phyloP scores from a whole-genome alignment of 2,888 invertebrate species.

The Melipona bicolor region DNA sequence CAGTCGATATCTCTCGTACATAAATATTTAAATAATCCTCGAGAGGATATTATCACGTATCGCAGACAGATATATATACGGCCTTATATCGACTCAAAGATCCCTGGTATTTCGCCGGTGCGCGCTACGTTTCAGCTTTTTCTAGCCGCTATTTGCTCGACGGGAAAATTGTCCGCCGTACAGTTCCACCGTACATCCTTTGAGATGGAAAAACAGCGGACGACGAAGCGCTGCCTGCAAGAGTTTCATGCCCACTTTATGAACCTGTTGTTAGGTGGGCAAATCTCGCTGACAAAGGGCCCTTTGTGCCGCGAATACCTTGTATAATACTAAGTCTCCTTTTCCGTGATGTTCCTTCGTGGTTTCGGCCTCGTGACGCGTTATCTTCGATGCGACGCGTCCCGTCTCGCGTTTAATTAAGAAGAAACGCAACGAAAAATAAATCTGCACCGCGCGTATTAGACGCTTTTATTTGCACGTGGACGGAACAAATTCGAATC shows the following conservation, averaged over 20 bases:
- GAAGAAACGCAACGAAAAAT: background rate
- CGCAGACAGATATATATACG: background rate
- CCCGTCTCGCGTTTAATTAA: constrained; percentile 12
- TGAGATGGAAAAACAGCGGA: constrained; percentile 64
- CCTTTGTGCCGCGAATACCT: constrained; percentile 65
- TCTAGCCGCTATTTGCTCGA: constrained; percentile 38
- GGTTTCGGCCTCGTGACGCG: constrained; percentile 17
- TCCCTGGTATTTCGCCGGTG: constrained; percentile 5
- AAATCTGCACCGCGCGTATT: background rate
- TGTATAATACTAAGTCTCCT: constrained; percentile 52
- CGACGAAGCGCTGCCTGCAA: constrained; percentile 53
- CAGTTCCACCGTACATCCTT: constrained; percentile 63
- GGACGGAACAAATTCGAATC: too few species aligned
- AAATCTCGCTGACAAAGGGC: constrained; percentile 63
- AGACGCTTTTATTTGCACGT: background rate
- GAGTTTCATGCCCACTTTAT: constrained; percentile 68
- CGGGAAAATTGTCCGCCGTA: constrained; percentile 43
- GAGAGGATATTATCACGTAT: background rate
- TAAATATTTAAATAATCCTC: constrained; percentile 7
- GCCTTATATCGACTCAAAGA: constrained; percentile 32
- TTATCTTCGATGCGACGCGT: constrained; percentile 18
- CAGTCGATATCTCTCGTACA: background rate
- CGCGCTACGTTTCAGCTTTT: constrained; percentile 9
- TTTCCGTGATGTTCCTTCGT: constrained; percentile 26
- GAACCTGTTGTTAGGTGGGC: constrained; percentile 67